Base-by-base conservation (phyloP, 2,888 invertebrate species). In the Caenorhabditis sp. region DNA sequence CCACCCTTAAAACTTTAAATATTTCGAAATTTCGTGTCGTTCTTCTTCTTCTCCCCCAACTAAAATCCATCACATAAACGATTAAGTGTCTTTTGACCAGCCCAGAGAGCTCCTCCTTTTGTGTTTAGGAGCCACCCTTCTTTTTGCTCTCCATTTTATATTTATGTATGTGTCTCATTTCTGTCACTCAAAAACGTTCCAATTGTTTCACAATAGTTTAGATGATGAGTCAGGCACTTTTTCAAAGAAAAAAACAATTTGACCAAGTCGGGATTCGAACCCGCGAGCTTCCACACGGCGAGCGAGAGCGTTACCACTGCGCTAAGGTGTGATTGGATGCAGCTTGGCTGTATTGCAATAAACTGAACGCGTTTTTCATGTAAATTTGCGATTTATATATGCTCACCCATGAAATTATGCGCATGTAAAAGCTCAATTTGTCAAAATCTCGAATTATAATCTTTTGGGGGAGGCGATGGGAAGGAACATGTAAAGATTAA, bases 31-130 rank as follows among this genome's bases (percentile, higher is more conserved):
- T 43, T 10, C 7, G 43, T 36, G 36, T 36, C 36, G n/a, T n/a
- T n/a, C n/a, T n/a, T n/a, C n/a, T 36, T 10, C 36, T 36, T 10
- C 10, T 10, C 36, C 10, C 5, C 36, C 36, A 36, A 36, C 36
- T 36, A 43, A 14, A 43, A 43, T 43, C 43, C 43, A 43, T 43
- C 43, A 43, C 43, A 43, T 43, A 43, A 43, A 43, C 43, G 43
- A 43, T 43, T 43, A 43, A 43, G 43, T 43, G 43, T 43, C 43
- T n/a, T n/a, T n/a, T n/a, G n/a, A n/a, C n/a, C n/a, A n/a, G n/a
- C n/a, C n/a, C n/a, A n/a, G n/a, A n/a, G n/a, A n/a, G n/a, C 36
- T 14, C 43, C 43, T 43, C 43, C 43, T 17, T 17, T 43, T 43
- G 12, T 43, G 43, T 43, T 43, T 12, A 3, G 14, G 17, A 43